Evolutionary conservation across 1,140 invertebrate genomes (phyloP), one percentile per base, ranked within the genome.

Genomic region (Euschistus heros): DNA sequence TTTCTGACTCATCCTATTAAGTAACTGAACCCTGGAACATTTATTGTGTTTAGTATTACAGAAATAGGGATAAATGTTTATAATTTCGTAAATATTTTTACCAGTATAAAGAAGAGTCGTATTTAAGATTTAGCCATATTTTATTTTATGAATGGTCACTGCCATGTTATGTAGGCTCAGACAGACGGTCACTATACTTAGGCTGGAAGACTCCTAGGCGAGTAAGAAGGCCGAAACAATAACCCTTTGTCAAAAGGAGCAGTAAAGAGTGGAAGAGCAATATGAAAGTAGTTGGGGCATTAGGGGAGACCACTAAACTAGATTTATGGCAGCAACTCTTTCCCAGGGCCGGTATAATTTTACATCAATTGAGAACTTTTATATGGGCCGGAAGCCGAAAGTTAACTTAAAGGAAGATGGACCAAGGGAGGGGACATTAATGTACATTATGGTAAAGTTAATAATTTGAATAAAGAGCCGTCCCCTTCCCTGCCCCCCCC

Each of bases 391-490:
- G 18, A 20, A 15, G 18, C 20, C 54, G 14, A 26, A 57, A 57
- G 54, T 57, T 57, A 57, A 27, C 33, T 13, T n/a, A 22, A 15
- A 6, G 18, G 1, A 57, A 57, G 54, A 57, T 57, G 18, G 54
- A 20, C 54, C 54, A 37, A 37, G 60, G 37, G 60, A 42, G 30
- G 63, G 30, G 54, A 57, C 54, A 57, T 57, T 57, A 44, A 64
- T 54, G 63, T 52, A 44, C 65, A 66, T 66, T 66, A 66, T 66
- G 65, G 57, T 66, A 66, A 66, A 66, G 59, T 66, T 66, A 66
- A 66, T 66, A 66, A 66, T 66, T 66, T 66, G 65, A 66, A 66
- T 66, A 66, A 66, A 62, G 65, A 55, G 27, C 42, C 27, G 14
- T 17, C 33, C 6, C 42, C 22, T 7, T 33, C 62, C 55, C 57